Evolutionary conservation across 2,113 vertebrate genomes (phyloP), one percentile per base, ranked within the genome.

Genomic region (Desmodus rotundus): DNA sequence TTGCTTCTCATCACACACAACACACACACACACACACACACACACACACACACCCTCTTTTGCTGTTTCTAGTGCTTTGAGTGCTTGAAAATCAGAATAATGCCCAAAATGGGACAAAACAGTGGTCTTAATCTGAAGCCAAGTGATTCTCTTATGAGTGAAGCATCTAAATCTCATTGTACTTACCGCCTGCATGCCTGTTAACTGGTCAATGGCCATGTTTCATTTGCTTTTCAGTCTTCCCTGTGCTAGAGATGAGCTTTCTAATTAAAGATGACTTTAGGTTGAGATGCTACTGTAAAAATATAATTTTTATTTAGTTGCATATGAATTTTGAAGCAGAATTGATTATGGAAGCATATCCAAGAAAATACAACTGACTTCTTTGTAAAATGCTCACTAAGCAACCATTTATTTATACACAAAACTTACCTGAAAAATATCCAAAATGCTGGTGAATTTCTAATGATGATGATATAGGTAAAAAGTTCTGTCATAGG

Each of bases 161-260:
- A 56, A 58, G 3, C 87, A 24, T 78, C 38, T 89, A 54, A 87
- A 63, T 54, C 16, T 91, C 26, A 78, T 9, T 90, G 61, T 73
- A 13, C n/a, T 77, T 72, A n/a, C 80, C 33, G 9, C 77, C 45
- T 67, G 19, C 15, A 54, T 77, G 20, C 91, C 36, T 91, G 28
- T 67, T 87, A 78, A 67, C 45, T 78, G 45, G 45, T 67, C 38
- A 52, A n/a, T 76, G 56, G 61, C 36, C 26, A 45, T 73, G n/a
- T 89, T 87, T 85, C 56, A 47, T 70, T 85, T 94, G 20, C 38
- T 74, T 83, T 96, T 45, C 43, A 87, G 68, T 47, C 16, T 94
- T 85, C 24, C 31, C 6, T 81, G 20, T 67, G 8, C 31, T 74
- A 52, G 84, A 68, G n/a, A 45, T 92, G 31, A 86, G 41, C 70